These are phyloP conservation scores for Archilochus colubris DNA, from an alignment of 2,113 vertebrate species.

Conservation along the genomic window DNA sequence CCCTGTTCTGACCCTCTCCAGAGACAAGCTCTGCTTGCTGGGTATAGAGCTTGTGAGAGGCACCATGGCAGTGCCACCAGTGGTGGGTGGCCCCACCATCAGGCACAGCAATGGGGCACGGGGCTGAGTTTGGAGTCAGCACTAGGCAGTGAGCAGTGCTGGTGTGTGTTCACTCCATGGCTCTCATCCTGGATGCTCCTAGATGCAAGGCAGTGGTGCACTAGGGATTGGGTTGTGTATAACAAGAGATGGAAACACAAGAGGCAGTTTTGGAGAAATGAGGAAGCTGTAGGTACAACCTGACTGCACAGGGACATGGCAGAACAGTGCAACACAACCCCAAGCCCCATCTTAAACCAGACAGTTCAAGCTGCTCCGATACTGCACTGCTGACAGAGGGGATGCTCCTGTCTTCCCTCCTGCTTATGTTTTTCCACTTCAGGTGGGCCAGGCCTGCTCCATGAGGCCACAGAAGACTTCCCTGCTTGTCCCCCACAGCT, in stretches of 20 bases:
- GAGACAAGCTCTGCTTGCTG: conserved; percentile 51
- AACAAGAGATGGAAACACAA: not conserved
- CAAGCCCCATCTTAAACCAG: not conserved
- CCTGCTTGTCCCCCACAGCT: not conserved
- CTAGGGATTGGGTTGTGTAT: not conserved
- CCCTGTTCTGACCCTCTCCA: not conserved
- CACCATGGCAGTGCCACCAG: not conserved
- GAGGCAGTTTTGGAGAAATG: not conserved
- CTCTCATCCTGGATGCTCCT: not conserved
- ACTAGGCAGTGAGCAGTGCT: not conserved
- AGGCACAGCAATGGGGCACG: not conserved
- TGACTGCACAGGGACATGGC: not conserved
- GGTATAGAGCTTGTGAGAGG: not conserved
- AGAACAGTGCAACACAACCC: not conserved
- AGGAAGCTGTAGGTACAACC: not conserved
- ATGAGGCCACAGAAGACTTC: not conserved
- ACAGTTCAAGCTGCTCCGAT: not conserved
- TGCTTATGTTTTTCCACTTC: not conserved
- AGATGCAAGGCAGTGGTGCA: not conserved
- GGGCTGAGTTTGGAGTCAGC: not conserved
- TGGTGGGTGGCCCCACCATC: accelerated
- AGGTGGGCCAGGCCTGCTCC: not conserved
- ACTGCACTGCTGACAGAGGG: not conserved
- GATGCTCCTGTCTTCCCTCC: not conserved
- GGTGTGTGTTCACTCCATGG: not conserved